Conservation (phyloP, 2,888 invertebrate genomes). For the Octonoba sinensis region DNA sequence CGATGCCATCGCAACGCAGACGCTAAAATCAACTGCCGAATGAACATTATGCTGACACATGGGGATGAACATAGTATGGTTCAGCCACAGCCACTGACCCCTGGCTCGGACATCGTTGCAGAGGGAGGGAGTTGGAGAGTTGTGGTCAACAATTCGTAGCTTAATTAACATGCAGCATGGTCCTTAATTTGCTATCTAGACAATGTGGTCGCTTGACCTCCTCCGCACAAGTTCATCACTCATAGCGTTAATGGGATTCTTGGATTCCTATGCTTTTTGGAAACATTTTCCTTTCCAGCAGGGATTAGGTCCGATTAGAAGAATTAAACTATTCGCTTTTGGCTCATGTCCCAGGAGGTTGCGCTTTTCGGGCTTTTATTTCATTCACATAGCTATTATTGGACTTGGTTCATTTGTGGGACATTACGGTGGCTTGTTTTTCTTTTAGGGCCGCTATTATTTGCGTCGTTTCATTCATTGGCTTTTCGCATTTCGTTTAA, state of each 20-base stretch:
- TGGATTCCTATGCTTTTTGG: conserved; percentile 18
- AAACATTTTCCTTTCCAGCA: background rate
- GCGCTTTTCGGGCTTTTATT: too few relatives aligned
- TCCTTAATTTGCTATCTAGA: conserved; percentile 56
- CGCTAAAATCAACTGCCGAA: conserved; percentile 33
- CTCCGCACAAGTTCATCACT: conserved; percentile 40
- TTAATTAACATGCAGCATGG: conserved; percentile 59
- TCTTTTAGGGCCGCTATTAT: too few relatives aligned
- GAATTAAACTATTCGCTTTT: conserved; percentile 8
- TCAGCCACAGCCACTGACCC: conserved; percentile 52
- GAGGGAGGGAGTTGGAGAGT: conserved; percentile 35
- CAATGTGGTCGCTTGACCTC: conserved; percentile 50
- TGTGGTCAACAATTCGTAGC: conserved; percentile 54
- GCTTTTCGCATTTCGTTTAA: too few relatives aligned
- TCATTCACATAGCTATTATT: too few relatives aligned
- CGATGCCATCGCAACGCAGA: too few relatives aligned
- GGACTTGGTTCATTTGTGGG: too few relatives aligned
- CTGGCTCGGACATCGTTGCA: background rate
- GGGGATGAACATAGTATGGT: conserved; percentile 38
- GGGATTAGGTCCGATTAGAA: background rate
- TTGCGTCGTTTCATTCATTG: too few relatives aligned
- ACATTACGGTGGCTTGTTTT: too few relatives aligned
- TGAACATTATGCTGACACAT: conserved; percentile 42
- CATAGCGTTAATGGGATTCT: conserved; percentile 45
- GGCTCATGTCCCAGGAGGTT: too few relatives aligned